These are phyloP conservation scores for Strigops habroptila DNA, from an alignment of 2,113 vertebrate genomes.

Conservation along the genomic window DNA sequence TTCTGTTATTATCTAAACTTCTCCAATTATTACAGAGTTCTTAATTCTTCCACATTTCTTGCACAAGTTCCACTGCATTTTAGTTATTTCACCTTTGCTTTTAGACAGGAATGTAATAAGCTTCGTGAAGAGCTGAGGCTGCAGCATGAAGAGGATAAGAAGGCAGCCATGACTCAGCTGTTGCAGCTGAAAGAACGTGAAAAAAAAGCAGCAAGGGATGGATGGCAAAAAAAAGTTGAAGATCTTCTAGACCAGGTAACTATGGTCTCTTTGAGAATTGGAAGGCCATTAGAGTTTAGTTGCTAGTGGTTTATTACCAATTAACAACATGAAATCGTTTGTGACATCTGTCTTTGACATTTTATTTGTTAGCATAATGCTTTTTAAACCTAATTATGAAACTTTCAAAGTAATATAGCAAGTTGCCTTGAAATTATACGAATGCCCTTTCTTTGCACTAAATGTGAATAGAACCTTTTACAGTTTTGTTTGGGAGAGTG, in stretches of 20 bases:
- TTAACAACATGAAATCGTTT: neutral
- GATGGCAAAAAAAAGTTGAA: conserved; percentile 98
- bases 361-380: neutral
- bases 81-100: conserved; percentile 39
- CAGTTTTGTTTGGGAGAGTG: neutral
- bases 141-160: conserved; percentile 92
- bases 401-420: neutral
- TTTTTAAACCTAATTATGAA: neutral
- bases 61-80: neutral
- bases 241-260: conserved; percentile 96
- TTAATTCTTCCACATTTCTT: neutral
- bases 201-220: conserved; percentile 85
- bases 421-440: neutral
- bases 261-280: neutral
- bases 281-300: neutral
- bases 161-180: conserved; percentile 85
- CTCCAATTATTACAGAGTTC: neutral
- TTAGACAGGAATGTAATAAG: conserved; percentile 94
- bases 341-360: neutral
- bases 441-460: neutral
- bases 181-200: conserved; percentile 91
- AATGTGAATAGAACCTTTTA: neutral
- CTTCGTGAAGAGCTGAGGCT: conserved; percentile 91
- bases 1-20: neutral
- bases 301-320: neutral